Evolutionary conservation across 2,888 invertebrate genomes (phyloP).

Genomic region (Watsonalla cultraria): DNA sequence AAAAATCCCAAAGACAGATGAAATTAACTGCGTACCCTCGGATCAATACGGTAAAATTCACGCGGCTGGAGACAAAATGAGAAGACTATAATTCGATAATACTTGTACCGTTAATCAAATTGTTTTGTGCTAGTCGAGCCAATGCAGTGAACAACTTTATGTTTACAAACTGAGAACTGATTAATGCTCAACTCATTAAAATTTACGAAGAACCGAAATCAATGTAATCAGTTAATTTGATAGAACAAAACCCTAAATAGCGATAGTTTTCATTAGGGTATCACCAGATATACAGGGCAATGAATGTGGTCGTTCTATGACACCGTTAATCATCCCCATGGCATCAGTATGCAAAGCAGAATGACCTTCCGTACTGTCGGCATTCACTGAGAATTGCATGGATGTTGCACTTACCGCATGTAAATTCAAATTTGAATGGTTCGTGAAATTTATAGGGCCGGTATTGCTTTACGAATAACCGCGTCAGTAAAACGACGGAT

Average conservation of each 20-base stretch:
- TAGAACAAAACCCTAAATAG: too few species aligned
- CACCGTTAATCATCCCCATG: neutral
- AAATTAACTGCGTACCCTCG: constrained; percentile 38
- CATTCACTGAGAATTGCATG: constrained; percentile 32
- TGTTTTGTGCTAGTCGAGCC: constrained; percentile 6
- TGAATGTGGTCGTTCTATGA: neutral
- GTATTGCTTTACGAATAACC: constrained; percentile 11
- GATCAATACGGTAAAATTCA: constrained; percentile 28
- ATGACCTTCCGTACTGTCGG: constrained; percentile 12
- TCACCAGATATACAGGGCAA: neutral
- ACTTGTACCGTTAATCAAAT: constrained; percentile 34
- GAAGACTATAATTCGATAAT: constrained; percentile 33
- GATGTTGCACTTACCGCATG: constrained; percentile 25
- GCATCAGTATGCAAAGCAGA: constrained; percentile 1
- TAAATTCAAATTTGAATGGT: constrained; percentile 39
- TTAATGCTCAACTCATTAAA: too few species aligned
- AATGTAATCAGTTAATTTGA: too few species aligned
- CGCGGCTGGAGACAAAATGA: constrained; percentile 24
- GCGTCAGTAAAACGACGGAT: neutral
- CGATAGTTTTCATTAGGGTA: neutral
- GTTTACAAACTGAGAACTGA: neutral
- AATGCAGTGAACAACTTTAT: neutral
- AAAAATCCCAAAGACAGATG: constrained; percentile 45
- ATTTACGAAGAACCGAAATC: too few species aligned
- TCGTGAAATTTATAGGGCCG: constrained; percentile 42